Conservation (phyloP, 2,888 invertebrate species). For the Ornithoptera priamus region DNA sequence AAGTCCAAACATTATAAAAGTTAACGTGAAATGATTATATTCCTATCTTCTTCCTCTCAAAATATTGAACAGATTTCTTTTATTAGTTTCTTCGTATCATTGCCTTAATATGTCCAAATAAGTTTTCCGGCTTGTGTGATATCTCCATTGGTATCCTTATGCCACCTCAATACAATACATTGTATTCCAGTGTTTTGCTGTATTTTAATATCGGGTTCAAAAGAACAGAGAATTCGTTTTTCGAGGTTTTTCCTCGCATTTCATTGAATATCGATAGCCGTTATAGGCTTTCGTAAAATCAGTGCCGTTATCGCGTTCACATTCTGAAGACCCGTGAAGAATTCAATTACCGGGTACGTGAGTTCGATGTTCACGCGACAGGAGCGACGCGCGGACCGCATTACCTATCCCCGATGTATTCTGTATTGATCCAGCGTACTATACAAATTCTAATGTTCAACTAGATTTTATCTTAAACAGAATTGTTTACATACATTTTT, state of each 20-base stretch:
- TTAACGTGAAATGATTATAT: no score
- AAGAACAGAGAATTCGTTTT: not conserved
- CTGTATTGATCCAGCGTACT: not conserved
- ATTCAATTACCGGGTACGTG: constrained; percentile 21
- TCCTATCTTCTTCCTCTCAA: no score
- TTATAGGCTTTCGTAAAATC: constrained; percentile 11
- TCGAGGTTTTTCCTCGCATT: not conserved
- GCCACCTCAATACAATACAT: no score
- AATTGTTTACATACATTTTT: no score
- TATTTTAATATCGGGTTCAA: no score
- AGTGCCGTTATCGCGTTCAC: constrained; percentile 4
- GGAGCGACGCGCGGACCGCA: not conserved
- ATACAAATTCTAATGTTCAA: not conserved
- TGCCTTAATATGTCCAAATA: no score
- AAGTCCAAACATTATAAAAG: no score
- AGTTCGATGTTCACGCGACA: constrained; percentile 6
- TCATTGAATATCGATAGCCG: not conserved
- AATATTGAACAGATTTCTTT: no score
- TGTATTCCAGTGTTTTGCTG: no score
- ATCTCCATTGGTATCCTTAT: no score
- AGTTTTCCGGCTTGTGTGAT: no score
- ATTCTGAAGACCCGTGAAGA: constrained; percentile 8
- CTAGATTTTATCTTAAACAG: not conserved
- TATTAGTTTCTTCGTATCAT: no score
- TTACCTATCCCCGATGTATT: not conserved